phyloP scores from a whole-genome alignment of 1,140 invertebrate genomes.

The Littorina saxatilis region DNA sequence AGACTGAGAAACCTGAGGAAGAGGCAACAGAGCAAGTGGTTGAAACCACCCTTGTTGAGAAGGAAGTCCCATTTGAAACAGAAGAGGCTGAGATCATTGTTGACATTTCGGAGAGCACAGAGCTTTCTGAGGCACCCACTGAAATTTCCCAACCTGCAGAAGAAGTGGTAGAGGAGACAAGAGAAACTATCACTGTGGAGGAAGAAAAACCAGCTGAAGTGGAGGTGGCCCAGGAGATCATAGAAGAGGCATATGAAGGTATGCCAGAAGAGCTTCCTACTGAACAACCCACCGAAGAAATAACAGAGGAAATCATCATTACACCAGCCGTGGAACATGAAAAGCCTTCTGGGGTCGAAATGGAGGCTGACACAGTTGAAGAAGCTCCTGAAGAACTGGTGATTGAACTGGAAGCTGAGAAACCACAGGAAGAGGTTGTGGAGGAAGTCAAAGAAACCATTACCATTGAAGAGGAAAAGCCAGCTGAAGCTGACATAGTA shows the following conservation, averaged over 20 bases:
- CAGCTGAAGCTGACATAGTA: slow-evolving; percentile 30
- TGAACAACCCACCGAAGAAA: slow-evolving; percentile 45
- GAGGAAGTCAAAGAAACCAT: slow-evolving; percentile 48
- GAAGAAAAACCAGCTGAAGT: slow-evolving; percentile 28
- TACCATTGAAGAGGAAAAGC: slow-evolving; percentile 26
- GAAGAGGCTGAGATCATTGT: no score
- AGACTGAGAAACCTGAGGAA: not conserved
- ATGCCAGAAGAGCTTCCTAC: slow-evolving; percentile 30
- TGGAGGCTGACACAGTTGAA: slow-evolving; percentile 33
- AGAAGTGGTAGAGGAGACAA: slow-evolving; percentile 30
- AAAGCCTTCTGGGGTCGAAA: slow-evolving; percentile 41
- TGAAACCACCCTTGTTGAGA: no score
- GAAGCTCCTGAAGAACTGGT: slow-evolving; percentile 10
- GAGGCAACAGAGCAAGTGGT: slow-evolving; percentile 1
- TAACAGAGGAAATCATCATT: slow-evolving; percentile 24
- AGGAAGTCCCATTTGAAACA: no score
- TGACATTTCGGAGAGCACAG: no score
- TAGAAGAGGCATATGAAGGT: slow-evolving; percentile 36
- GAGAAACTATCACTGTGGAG: slow-evolving; percentile 42
- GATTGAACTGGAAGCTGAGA: slow-evolving; percentile 38
- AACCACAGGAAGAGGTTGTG: slow-evolving; percentile 46
- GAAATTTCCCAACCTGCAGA: no score
- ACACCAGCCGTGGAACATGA: slow-evolving; percentile 39
- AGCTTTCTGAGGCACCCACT: no score
- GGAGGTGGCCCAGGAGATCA: slow-evolving; percentile 34